A percentile compares a stretch with the other conserved stretches of the same genome.
These are phyloP conservation scores for Heliconius himera DNA, from an alignment of 1,140 invertebrate genomes.

Conservation along the genomic window DNA sequence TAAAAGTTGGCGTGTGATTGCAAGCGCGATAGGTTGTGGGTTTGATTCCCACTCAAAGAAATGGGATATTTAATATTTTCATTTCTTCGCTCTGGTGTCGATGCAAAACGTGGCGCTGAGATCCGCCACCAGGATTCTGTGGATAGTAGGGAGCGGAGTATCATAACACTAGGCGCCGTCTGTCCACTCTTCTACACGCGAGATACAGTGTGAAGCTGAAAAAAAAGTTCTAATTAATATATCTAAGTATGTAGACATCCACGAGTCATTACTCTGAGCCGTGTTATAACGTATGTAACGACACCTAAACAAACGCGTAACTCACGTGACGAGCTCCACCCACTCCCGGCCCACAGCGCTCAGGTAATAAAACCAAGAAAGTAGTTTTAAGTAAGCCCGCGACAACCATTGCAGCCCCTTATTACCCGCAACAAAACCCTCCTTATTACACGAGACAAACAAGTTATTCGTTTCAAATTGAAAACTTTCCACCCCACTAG, in stretches of 20 bases:
- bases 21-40: too few species aligned
- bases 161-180: too few species aligned
- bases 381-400: slow-evolving; percentile 79
- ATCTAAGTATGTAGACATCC: not conserved
- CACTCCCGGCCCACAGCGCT: slow-evolving; percentile 64
- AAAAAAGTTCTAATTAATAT: not conserved
- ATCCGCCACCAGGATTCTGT: too few species aligned
- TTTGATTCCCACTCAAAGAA: too few species aligned
- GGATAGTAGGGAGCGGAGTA: too few species aligned
- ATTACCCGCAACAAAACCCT: slow-evolving; percentile 76
- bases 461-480: slow-evolving; percentile 81
- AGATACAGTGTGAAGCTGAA: too few species aligned
- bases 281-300: slow-evolving; percentile 29
- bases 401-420: slow-evolving; percentile 74
- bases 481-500: slow-evolving; percentile 81
- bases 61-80: too few species aligned
- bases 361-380: slow-evolving; percentile 78
- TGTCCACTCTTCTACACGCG: too few species aligned
- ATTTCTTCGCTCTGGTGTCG: too few species aligned
- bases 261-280: not conserved
- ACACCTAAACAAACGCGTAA: slow-evolving; percentile 54
- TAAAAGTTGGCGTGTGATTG: too few species aligned
- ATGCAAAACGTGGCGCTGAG: too few species aligned
- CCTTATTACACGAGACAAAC: slow-evolving; percentile 78
- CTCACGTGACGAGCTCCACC: slow-evolving; percentile 57